Evolutionary conservation across 2,113 vertebrate genomes (phyloP).

Genomic region (Eulacestoma nigropectus): DNA sequence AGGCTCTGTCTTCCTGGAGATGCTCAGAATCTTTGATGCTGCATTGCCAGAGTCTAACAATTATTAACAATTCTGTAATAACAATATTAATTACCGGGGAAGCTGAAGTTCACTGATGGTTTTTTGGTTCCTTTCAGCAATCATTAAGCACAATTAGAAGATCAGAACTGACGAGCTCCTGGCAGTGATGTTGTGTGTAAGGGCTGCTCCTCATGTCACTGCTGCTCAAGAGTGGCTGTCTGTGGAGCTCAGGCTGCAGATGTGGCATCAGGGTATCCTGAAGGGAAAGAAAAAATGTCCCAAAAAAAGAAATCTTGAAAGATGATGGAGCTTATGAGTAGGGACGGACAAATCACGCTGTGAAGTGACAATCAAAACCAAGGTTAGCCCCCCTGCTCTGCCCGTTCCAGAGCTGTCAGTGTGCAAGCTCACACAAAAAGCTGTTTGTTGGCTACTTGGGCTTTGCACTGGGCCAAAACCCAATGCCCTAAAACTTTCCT

Average conservation of each 20-base stretch:
- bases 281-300: not conserved
- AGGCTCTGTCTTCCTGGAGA: not conserved
- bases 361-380: not conserved
- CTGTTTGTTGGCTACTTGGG: not conserved
- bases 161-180: slow-evolving; percentile 5
- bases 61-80: slow-evolving; percentile 15
- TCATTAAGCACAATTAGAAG: slow-evolving; percentile 49
- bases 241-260: not conserved
- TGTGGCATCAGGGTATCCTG: not conserved
- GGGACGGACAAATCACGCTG: not conserved
- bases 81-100: not conserved
- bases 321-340: not conserved
- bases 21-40: not conserved
- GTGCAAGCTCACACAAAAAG: not conserved
- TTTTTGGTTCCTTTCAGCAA: slow-evolving; percentile 58
- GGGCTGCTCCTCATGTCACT: not conserved
- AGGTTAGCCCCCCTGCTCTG: not conserved
- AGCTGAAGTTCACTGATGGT: not conserved
- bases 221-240: not conserved
- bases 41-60: slow-evolving; percentile 12
- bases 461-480: not conserved
- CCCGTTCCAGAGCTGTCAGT: not conserved
- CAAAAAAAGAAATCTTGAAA: not conserved
- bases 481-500: not conserved
- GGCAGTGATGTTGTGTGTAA: not conserved